Percentiles rank a stretch among this genome's conserved stretches.
These are phyloP conservation scores for Cottoperca gobio DNA, from an alignment of 2,797 vertebrate species.

Conservation along the genomic window DNA sequence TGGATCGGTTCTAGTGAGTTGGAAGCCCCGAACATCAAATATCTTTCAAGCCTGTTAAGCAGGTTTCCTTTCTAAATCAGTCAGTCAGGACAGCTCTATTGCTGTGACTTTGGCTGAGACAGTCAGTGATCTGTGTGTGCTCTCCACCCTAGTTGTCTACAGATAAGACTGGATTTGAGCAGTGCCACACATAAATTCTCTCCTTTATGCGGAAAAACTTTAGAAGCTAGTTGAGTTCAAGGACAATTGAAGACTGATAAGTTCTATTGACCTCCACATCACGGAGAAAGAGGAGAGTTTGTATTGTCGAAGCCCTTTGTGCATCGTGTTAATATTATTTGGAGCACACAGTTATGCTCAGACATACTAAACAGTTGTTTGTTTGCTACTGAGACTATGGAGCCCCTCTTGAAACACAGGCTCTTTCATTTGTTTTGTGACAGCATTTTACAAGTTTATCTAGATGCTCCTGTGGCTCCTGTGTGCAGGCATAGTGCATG, in stretches of 20 bases:
- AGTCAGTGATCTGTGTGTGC: slow-evolving; percentile 52
- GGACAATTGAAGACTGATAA: slow-evolving; percentile 15
- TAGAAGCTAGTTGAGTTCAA: slow-evolving; percentile 50
- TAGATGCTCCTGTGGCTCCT: slow-evolving; percentile 3
- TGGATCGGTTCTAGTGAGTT: not conserved
- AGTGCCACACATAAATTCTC: slow-evolving; percentile 43
- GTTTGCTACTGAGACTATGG: slow-evolving; percentile 25
- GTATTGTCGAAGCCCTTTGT: slow-evolving; percentile 32
- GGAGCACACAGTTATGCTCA: slow-evolving; percentile 31
- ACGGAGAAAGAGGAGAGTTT: slow-evolving; percentile 18
- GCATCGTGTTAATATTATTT: slow-evolving; percentile 45
- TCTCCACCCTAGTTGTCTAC: slow-evolving; percentile 16
- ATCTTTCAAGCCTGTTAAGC: slow-evolving; percentile 29
- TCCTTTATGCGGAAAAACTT: slow-evolving; percentile 40
- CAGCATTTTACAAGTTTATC: slow-evolving; percentile 11
- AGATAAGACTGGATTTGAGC: slow-evolving; percentile 51
- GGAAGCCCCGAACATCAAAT: slow-evolving; percentile 18
- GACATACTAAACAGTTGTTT: slow-evolving; percentile 53
- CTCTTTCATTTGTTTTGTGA: slow-evolving; percentile 32
- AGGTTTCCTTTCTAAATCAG: slow-evolving; percentile 36
- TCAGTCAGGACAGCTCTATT: slow-evolving; percentile 40
- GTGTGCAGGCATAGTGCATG: not conserved
- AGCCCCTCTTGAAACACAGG: slow-evolving; percentile 19
- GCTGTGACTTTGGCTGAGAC: slow-evolving; percentile 34
- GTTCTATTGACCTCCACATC: slow-evolving; percentile 13